These are phyloP conservation scores for Helicoverpa assulta DNA, from an alignment of 2,888 invertebrate species.

Conservation along the genomic window DNA sequence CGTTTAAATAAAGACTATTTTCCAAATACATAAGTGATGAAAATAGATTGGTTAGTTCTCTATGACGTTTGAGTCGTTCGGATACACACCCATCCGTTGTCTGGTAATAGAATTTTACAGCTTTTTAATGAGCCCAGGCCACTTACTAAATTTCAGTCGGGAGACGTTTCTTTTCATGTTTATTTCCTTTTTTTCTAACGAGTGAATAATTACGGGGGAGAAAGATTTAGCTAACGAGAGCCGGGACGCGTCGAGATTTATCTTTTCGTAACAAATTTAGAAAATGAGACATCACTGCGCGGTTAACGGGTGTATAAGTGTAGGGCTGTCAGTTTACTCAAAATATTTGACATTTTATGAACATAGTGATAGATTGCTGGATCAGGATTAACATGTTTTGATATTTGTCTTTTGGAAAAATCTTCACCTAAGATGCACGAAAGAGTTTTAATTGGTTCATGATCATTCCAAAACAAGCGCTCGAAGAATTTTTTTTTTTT, in stretches of 20 bases:
- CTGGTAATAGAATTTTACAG: constrained; percentile 86
- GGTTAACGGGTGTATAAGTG: constrained; percentile 63
- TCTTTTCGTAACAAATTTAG: constrained; percentile 89
- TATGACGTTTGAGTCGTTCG: constrained; percentile 66
- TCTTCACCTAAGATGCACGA: constrained; percentile 9
- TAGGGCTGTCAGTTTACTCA: constrained; percentile 60
- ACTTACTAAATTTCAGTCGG: constrained; percentile 84
- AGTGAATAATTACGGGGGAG: constrained; percentile 86
- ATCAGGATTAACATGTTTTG: constrained; percentile 44
- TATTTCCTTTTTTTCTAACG: constrained; percentile 73
- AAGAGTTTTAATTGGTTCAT: constrained; percentile 4
- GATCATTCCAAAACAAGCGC: too few relatives aligned
- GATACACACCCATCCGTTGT: constrained; percentile 77
- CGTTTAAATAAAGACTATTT: constrained; percentile 64
- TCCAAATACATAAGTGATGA: constrained; percentile 56
- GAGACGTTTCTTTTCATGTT: constrained; percentile 86
- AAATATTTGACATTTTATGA: constrained; percentile 52
- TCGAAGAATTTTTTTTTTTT: too few relatives aligned
- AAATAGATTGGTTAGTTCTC: constrained; percentile 48
- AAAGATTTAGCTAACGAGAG: constrained; percentile 88
- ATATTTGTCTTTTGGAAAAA: constrained; percentile 32
- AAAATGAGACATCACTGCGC: constrained; percentile 88
- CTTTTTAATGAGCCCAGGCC: constrained; percentile 87
- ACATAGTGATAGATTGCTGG: constrained; percentile 31
- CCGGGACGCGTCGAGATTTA: constrained; percentile 86